Base-by-base conservation (phyloP, 2,113 vertebrate species). In the Coturnix japonica region DNA sequence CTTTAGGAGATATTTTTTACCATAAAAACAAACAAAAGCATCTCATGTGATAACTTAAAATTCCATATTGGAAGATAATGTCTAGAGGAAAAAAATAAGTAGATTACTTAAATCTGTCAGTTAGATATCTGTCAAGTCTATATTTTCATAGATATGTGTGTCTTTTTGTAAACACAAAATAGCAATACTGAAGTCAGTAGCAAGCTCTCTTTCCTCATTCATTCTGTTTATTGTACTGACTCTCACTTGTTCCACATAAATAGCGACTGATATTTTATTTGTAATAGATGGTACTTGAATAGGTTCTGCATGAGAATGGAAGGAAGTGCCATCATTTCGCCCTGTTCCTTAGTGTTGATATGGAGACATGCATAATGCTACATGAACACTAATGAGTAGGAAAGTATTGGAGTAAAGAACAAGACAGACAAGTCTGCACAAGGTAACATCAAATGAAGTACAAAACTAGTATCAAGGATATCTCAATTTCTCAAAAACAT, bases 211-310 rank as follows among this genome's bases (percentile, higher is more conserved):
- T 54, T 16, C 57, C 19, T 54, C 37, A 30, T 1, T 67, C 47
- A 37, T 79, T 85, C 61, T 90, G 33, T 54, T 71, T 13, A 28
- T 46, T 51, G 67, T 6, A 59, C 8, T 0, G 1, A 63, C 12
- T 54, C 7, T 33, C 47, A n/a, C 16, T 44, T 67, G 43, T 31
- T 39, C 15, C 59, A 59, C 0, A 3, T 8, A 71, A 65, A 72
- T 15, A 46, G 25, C 0, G 0, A 56, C 33, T 33, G 35, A 19
- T 28, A n/a, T 33, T 53, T 67, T 46, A 76, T 16, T 54, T 51
- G 23, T 72, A 57, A 66, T 28, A 80, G 17, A 35, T 22, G 51
- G n/a, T 15, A 82, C 22, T 85, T 85, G 17, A 8, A 47, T 37
- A 0, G 1, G 10, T 28, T n/a, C 25, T 9, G 8, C 4, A 3